Base-by-base conservation (phyloP, 2,888 invertebrate species). In the Lamellibrachia satsuma region DNA sequence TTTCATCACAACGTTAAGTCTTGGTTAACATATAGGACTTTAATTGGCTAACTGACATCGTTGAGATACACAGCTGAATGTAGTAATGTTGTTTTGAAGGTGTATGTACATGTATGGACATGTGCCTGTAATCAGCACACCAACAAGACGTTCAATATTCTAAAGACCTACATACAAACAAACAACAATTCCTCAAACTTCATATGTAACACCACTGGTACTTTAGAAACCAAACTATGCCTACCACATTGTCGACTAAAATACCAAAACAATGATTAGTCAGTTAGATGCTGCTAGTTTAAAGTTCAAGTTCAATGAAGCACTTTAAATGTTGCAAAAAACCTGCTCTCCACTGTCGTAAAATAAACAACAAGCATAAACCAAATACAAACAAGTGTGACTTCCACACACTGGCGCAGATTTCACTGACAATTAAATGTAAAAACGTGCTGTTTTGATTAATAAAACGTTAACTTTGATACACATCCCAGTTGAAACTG, bases 241-340 rank as follows among this genome's bases (percentile, higher is more conserved):
- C 75, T 75, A 75, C 22, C 15, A 75, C 75, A n/a, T 75, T 6
- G 75, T 75, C 22, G 75, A 75, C 75, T 75, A 75, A 75, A 75
- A 75, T 75, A 75, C 75, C 75, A 75, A 75, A 75, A 75, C 75
- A 75, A 75, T 22, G 75, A 75, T 75, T 75, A 75, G 75, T 75
- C 75, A 75, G 75, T 75, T 75, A 75, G 75, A 15, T 75, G 75
- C 75, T 75, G 75, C 75, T 75, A 75, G 75, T 75, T 75, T 22
- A 75, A 75, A 75, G 75, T 75, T 22, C 75, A 75, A 39, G 75
- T 11, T 22, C 15, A 22, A 75, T 2, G 75, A 75, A 75, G 75
- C 75, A 75, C 75, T 75, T 75, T 6, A 75, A 75, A 75, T 75
- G 75, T 75, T 75, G 75, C 22, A 75, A 39, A 39, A 75, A 75